Conservation (phyloP, 1,140 invertebrate genomes). For the Pseudomyrmex dendroicus region DNA sequence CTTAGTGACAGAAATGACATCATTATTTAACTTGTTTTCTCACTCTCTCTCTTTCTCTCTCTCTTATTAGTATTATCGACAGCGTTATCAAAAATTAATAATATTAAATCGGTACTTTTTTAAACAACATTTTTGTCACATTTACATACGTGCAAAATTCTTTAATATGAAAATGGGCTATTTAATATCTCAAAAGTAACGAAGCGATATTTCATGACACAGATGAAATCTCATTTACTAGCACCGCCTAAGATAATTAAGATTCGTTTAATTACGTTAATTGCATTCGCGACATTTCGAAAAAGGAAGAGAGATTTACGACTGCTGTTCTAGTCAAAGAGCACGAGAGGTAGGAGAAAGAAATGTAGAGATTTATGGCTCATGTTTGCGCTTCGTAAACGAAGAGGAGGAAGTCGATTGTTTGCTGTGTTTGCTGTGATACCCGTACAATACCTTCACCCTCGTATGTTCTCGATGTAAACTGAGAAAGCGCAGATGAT, state of each 20-base stretch:
- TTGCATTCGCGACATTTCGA: slow-evolving; percentile 51
- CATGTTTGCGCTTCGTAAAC: slow-evolving; percentile 58
- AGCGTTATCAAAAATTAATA: not conserved
- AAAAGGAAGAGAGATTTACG: slow-evolving; percentile 34
- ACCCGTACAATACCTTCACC: slow-evolving; percentile 36
- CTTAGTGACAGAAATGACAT: slow-evolving; percentile 2
- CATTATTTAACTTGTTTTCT: not conserved
- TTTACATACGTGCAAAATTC: not conserved
- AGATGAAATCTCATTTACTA: slow-evolving; percentile 49
- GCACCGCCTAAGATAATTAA: slow-evolving; percentile 42
- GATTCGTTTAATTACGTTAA: slow-evolving; percentile 60
- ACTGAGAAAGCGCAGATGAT: not conserved
- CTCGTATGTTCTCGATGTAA: slow-evolving; percentile 17
- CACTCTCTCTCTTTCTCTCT: too few relatives aligned
- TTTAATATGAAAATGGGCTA: too few relatives aligned
- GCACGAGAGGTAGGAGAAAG: slow-evolving; percentile 41
- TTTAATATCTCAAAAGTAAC: not conserved
- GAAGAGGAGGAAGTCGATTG: slow-evolving; percentile 55
- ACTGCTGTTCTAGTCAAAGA: slow-evolving; percentile 49
- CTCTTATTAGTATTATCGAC: too few relatives aligned
- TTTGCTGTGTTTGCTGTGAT: slow-evolving; percentile 45
- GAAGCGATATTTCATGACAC: not conserved
- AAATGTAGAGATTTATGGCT: slow-evolving; percentile 55
- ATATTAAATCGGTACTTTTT: not conserved
- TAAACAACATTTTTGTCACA: not conserved